These are phyloP conservation scores for Pithecia hirsuta DNA, from an alignment of 2,797 vertebrate genomes.

Conservation along the genomic window DNA sequence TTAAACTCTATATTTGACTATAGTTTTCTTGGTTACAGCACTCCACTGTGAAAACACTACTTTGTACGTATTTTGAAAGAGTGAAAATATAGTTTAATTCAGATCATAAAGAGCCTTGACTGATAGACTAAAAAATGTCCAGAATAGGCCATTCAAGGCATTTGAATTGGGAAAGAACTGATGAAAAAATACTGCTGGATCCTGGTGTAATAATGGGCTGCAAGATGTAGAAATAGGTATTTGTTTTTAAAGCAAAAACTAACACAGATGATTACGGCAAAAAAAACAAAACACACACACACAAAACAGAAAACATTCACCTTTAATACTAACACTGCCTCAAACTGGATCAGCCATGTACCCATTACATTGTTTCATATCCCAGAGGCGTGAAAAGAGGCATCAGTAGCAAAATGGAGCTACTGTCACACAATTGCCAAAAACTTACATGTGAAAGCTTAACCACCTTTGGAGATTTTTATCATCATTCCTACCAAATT, in stretches of 20 bases:
- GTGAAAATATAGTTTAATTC: background rate
- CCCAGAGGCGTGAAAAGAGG: background rate
- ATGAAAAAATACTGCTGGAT: background rate
- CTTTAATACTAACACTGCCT: background rate
- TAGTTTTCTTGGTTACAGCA: background rate
- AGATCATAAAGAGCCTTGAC: background rate
- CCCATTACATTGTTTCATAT: background rate
- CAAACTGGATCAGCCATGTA: background rate
- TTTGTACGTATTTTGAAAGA: slow-evolving; percentile 5
- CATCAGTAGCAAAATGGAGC: background rate
- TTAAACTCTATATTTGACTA: background rate
- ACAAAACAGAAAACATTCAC: background rate
- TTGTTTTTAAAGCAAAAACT: slow-evolving; percentile 14
- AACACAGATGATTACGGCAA: background rate
- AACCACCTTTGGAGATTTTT: background rate
- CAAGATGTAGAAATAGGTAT: background rate
- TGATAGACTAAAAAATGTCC: background rate
- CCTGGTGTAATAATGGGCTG: background rate
- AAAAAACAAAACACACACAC: background rate
- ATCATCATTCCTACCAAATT: background rate
- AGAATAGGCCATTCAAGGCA: background rate
- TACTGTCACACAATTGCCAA: background rate
- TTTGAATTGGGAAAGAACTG: background rate
- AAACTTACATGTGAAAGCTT: background rate
- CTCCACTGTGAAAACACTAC: background rate